Base-by-base conservation (phyloP, 2,888 invertebrate species). In the Cosmia pyralina region DNA sequence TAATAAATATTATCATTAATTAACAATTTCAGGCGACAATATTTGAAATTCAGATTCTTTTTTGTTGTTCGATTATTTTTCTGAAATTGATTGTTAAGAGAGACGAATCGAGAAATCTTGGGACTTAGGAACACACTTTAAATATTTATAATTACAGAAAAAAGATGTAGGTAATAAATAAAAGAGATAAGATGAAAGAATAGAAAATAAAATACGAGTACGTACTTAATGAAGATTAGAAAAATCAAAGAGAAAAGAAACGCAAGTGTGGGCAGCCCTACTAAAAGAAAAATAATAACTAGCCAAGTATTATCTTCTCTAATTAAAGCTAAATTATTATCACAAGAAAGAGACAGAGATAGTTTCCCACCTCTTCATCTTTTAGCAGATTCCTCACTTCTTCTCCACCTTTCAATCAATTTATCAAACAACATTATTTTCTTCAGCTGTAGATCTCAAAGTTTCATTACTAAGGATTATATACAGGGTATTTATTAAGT, bases 381-480 rank as follows among this genome's bases (percentile, higher is more conserved):
- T 78, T 48, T 68, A 82, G 83, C 63, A 81, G 79, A 81, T 53
- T 68, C 10, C 73, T 82, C 83, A 81, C 79, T 73, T 68, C 75
- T 38, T 66, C 55, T 48, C 4, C 5, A 48, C 46, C 0, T 4
- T 52, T 15, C 71, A 81, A 83, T 74, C 68, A 81, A 79, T 69
- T 63, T 50, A 60, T 6, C 58, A 38, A 83, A 74, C 75, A 81
- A 85, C 74, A 48, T 46, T 69, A 15, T 50, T 46, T 57, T 59
- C 55, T 46, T 41, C 19, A 58, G 63, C 34, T 83, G 79, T 83
- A 81, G 70, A 74, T 71, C 70, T 74, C 41, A 83, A 81, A 81
- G 81, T 81, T 81, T 81, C 81, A 83, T 83, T 57, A 79, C 80
- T 83, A 79, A 79, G 34, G 72, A 57, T 77, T 70, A 69, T 78